Evolutionary conservation across 2,113 vertebrate genomes (phyloP), one percentile per base, ranked within the genome.

Genomic region (Nerophis ophidion): DNA sequence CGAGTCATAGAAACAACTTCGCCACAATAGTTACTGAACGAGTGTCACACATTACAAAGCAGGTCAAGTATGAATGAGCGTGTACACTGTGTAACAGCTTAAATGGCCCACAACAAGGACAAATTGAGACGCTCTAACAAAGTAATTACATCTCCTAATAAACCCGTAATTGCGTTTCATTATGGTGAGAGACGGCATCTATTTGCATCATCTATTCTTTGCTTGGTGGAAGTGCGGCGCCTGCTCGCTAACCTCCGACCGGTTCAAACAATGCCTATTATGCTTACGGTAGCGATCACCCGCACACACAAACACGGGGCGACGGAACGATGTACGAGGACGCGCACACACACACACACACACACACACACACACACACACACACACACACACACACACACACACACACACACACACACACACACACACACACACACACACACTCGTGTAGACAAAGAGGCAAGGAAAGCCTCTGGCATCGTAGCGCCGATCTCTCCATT

Each of bases 91-190:
- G 44, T 80, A 80, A 84, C 72, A 72, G 65, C 73, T 68, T 81
- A 82, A 84, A 82, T 66, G 74, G 66, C 4, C 60, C 76, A 81
- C 85, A 84, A 84, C 80, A 78, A 75, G 75, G 70, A 85, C 80
- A 85, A 86, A 87, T 86, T 84, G 80, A 87, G 82, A 84, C 38
- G 65, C 72, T 74, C 75, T 77, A 86, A 85, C 83, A 82, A 81
- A 88, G 81, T 82, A 87, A 89, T 90, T 85, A 90, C 75, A 85
- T 80, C 81, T 85, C 75, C 67, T 86, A 88, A 87, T 88, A 80
- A 88, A 85, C 82, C 74, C 68, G 76, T 88, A 82, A 88, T 88
- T 86, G 83, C 79, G 84, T 86, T 83, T 85, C 85, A 90, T 86
- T 88, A 84, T 59, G 64, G 73, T 11, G 16, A 52, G 55, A 69